Evolutionary conservation across 2,797 vertebrate genomes (phyloP).

Genomic region (Gobio occitaniae): DNA sequence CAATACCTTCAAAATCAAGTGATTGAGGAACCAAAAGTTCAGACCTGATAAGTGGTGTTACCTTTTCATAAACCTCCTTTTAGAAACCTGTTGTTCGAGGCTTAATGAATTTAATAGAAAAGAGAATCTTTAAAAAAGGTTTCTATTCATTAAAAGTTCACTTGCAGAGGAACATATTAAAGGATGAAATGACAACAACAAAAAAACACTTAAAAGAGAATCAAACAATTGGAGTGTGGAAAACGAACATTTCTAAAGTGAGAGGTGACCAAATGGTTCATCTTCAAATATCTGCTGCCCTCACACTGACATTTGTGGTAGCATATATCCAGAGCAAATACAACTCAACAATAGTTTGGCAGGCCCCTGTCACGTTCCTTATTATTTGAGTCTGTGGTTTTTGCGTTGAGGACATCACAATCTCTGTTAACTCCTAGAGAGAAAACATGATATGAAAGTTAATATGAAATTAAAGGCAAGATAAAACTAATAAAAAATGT

Average conservation of each 20-base stretch:
- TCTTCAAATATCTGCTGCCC: constrained; percentile 63
- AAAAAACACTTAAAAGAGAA: constrained; percentile 19
- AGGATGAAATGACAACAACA: constrained; percentile 25
- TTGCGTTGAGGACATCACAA: not conserved
- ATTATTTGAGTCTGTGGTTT: constrained; percentile 3
- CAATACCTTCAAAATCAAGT: constrained; percentile 11
- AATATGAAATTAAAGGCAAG: not conserved
- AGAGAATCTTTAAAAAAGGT: constrained; percentile 9
- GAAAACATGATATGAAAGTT: constrained; percentile 15
- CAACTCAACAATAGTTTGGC: constrained; percentile 29
- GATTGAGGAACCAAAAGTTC: not conserved
- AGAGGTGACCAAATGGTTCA: constrained; percentile 74
- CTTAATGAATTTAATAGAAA: constrained; percentile 17
- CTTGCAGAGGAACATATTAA: constrained; percentile 32
- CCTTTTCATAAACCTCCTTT: constrained; percentile 13
- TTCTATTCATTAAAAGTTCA: constrained; percentile 28
- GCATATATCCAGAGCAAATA: constrained; percentile 34
- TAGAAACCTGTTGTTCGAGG: not conserved
- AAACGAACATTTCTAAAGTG: constrained; percentile 77
- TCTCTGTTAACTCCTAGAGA: constrained; percentile 44
- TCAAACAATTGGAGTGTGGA: constrained; percentile 74
- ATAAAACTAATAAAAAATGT: not conserved
- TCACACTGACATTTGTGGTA: constrained; percentile 58
- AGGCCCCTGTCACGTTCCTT: constrained; percentile 42
- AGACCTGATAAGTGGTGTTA: constrained; percentile 19